Evolutionary conservation across 1,140 invertebrate species (phyloP), one percentile per base, ranked within the genome.

Genomic region (Cardiocondyla obscurior): DNA sequence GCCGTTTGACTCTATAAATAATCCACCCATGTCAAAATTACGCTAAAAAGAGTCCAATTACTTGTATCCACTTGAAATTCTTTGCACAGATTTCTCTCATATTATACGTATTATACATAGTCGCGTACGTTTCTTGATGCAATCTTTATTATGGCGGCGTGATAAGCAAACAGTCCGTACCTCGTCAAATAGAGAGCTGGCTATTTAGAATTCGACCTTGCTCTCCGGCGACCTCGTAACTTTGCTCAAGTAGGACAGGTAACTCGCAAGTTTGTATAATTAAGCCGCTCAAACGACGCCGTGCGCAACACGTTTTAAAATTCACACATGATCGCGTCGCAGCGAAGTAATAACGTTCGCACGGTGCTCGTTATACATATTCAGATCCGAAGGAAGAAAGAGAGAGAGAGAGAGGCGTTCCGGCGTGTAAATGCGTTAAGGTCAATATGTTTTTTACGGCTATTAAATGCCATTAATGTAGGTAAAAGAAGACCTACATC

Each of bases 391-490:
- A 22, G 10, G 22, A 33, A 62, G 33, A 62, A 10, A 62, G n/a
- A 62, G 33, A 19, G 30, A 33, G 55, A n/a, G 2, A n/a, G 14
- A 12, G 42, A 28, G 25, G 28, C 25, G n/a, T 51, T 33, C 55
- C 3, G 44, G 51, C 74, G 58, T 16, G 74, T 28, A 22, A 74
- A 14, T 33, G 39, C 60, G 8, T 10, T 36, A 16, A 14, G 44
- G 74, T 77, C 60, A 77, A 62, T 53, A 49, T 79, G 46, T 79
- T 79, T 53, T 79, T n/a, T 53, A 67, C n/a, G 62, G 51, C 5
- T 64, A 25, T 67, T 22, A 51, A 67, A 53, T 14, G 30, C 14
- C 16, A 22, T n/a, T 39, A 14, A 10, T 65, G 19, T 14, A 46
- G 42, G 19, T 14, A 46, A 53, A 77, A 60, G 28, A 60, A 42